A percentile compares a stretch with the other conserved stretches of the same genome.
These are phyloP conservation scores for Lochmaea crataegi DNA, from an alignment of 2,888 invertebrate species.

Conservation along the genomic window DNA sequence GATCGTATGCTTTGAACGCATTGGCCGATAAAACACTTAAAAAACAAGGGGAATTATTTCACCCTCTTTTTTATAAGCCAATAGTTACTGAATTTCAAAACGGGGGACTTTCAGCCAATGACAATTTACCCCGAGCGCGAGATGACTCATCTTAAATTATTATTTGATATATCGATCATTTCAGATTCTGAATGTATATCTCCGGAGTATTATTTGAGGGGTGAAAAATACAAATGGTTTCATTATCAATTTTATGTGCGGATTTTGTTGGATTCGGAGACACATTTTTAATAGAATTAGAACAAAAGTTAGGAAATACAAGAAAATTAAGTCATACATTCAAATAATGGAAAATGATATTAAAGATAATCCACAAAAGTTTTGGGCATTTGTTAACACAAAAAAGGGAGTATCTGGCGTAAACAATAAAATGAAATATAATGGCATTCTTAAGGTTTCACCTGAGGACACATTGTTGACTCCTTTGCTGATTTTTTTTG, in stretches of 20 bases:
- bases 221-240: conserved; percentile 15
- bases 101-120: conserved; percentile 57
- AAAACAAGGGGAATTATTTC: conserved; percentile 58
- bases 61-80: conserved; percentile 59
- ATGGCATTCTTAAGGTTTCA: too few relatives aligned
- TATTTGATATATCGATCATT: conserved; percentile 39
- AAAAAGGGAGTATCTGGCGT: too few relatives aligned
- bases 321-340: too few relatives aligned
- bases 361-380: too few relatives aligned
- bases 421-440: too few relatives aligned
- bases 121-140: conserved; percentile 43
- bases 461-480: too few relatives aligned
- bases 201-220: conserved; percentile 22
- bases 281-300: too few relatives aligned
- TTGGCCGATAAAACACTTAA: conserved; percentile 60
- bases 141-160: conserved; percentile 54
- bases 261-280: not conserved
- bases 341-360: too few relatives aligned
- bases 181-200: not conserved
- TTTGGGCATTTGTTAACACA: too few relatives aligned
- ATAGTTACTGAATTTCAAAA: conserved; percentile 54
- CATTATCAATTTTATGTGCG: not conserved
- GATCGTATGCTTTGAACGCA: conserved; percentile 41
- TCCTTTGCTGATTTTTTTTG: too few relatives aligned
- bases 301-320: too few relatives aligned